Percentiles rank a stretch among this genome's conserved stretches.
phyloP scores from a whole-genome alignment of 2,888 invertebrate species.

The Phyllotreta striolata region DNA sequence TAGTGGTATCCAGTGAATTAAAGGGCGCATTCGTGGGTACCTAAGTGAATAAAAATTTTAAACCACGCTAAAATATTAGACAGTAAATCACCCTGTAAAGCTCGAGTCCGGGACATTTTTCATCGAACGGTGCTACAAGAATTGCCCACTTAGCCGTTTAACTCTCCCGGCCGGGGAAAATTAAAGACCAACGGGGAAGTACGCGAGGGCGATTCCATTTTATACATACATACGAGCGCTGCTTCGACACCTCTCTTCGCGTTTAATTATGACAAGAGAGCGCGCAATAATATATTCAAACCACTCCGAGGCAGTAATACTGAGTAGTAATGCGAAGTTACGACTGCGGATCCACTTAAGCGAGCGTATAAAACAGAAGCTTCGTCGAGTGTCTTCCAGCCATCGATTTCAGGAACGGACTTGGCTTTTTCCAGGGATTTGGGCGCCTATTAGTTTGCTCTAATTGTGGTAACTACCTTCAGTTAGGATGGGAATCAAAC shows the following conservation, averaged over 20 bases:
- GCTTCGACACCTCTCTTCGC: constrained; percentile 1
- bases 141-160: too few species aligned
- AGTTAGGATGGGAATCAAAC: background rate
- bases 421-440: background rate
- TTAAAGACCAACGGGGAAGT: constrained; percentile 8
- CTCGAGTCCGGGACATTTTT: too few species aligned
- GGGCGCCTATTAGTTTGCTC: background rate
- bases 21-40: too few species aligned
- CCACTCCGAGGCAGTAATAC: constrained; percentile 15
- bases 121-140: background rate
- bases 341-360: constrained; percentile 16
- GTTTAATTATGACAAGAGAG: constrained; percentile 16
- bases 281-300: constrained; percentile 31
- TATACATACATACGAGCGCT: background rate
- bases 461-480: background rate
- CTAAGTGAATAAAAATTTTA: too few species aligned
- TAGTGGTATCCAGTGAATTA: too few species aligned
- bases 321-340: constrained; percentile 20
- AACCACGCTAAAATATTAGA: too few species aligned
- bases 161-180: background rate
- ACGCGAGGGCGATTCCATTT: constrained; percentile 6
- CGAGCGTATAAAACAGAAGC: constrained; percentile 16
- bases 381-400: constrained; percentile 7
- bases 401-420: background rate
- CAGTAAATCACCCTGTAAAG: too few species aligned